Base-by-base conservation (phyloP, 2,113 vertebrate species). In the Fulica atra region DNA sequence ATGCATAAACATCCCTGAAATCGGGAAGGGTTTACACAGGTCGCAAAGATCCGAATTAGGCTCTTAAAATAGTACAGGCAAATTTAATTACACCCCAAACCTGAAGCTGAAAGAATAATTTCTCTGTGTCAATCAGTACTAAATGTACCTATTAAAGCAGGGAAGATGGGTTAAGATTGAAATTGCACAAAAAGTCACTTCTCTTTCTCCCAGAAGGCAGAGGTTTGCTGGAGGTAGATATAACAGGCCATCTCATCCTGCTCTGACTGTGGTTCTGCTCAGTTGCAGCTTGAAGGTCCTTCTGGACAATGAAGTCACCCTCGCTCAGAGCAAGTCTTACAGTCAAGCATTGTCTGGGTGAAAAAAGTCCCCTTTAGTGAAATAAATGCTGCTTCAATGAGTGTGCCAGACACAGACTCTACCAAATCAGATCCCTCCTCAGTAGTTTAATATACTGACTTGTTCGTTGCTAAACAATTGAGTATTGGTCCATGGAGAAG, bases 11-110 rank as follows among this genome's bases (percentile, higher is more conserved):
- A 10, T 24, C 73, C 26, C 56, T 68, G 56, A 79, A 68, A 70
- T 13, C 14, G 5, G 63, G n/a, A 31, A 46, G 74, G 68, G 46
- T 88, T 93, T 86, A 56, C 1, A 1, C 46, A 29, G 60, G 54
- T 70, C 63, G 65, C 46, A 71, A 19, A 13, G 74, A 80, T 74
- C 78, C 66, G 85, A 90, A 95, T 94, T 33, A 29, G 35, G 38
- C 59, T 79, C 79, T 86, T 73, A 78, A 93, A 81, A 83, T 54
- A 92, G 81, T 57, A 79, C 81, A 93, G 86, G 68, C 40, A 81
- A 81, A 94, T 95, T 94, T 86, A 96, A 92, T 97, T 77, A 97
- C 92, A 93, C 86, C 57, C 42, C 92, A 95, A 60, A 89, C 92
- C 91, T 91, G 94, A 83, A 94, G 92, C 92, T 95, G 81, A 91